Conservation (phyloP, 2,113 vertebrate genomes). For the Amphiprion percula region DNA sequence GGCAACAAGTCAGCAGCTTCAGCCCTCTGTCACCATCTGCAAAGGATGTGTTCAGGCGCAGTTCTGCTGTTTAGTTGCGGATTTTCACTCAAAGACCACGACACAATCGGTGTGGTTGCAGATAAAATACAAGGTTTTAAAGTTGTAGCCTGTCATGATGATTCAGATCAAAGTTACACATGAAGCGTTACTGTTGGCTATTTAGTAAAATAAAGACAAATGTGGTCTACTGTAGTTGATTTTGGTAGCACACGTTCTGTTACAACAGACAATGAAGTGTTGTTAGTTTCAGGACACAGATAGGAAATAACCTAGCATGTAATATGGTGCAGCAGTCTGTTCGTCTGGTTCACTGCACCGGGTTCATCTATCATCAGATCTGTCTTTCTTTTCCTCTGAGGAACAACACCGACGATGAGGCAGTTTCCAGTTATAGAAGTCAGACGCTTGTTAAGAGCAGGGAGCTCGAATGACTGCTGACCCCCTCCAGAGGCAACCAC, state of each 20-base stretch:
- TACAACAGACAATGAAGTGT: not conserved
- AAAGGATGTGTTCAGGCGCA: too few relatives aligned
- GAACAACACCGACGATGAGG: slow-evolving; percentile 25
- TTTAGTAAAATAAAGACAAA: too few relatives aligned
- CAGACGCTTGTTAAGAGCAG: slow-evolving; percentile 32
- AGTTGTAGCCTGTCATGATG: too few relatives aligned
- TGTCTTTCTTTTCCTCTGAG: slow-evolving; percentile 31
- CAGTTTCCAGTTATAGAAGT: slow-evolving; percentile 51
- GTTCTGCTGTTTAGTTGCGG: too few relatives aligned
- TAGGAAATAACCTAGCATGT: slow-evolving; percentile 3
- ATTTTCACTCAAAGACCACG: too few relatives aligned
- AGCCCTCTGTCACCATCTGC: not conserved
- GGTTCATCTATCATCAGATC: slow-evolving; percentile 38
- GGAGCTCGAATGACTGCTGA: slow-evolving; percentile 25
- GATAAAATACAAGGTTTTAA: too few relatives aligned
- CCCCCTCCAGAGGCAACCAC: slow-evolving; percentile 24
- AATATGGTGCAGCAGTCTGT: not conserved
- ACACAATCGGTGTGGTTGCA: too few relatives aligned
- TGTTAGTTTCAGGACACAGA: not conserved
- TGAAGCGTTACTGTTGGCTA: not conserved
- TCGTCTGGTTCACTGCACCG: slow-evolving; percentile 50
- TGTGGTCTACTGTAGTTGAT: too few relatives aligned
- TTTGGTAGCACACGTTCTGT: too few relatives aligned
- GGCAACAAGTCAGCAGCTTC: slow-evolving; percentile 13
- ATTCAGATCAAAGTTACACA: too few relatives aligned